A percentile compares a stretch with the other conserved stretches of the same genome.
phyloP scores from a whole-genome alignment of 2,797 vertebrate genomes.

The Liparis tanakae region DNA sequence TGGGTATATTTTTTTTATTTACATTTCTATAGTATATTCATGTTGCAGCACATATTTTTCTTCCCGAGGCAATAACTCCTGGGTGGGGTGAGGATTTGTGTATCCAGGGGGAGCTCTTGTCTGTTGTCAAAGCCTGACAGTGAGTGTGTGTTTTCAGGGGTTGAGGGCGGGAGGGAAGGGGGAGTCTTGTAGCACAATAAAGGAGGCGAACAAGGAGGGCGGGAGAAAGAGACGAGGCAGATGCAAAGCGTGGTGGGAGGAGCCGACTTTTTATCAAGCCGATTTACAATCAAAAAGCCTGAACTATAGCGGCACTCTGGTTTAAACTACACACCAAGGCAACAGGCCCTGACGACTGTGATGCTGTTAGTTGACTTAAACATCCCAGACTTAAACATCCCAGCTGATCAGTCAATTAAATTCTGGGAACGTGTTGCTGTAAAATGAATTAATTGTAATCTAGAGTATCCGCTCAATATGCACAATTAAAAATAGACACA shows the following conservation, averaged over 20 bases:
- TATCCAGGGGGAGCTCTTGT: conserved; percentile 75
- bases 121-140: conserved; percentile 59
- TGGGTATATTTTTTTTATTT: background rate
- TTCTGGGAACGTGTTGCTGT: background rate
- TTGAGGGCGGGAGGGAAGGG: conserved; percentile 6
- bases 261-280: conserved; percentile 17
- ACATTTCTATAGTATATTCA: too few relatives aligned
- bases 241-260: conserved; percentile 40
- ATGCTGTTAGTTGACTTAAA: background rate
- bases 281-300: conserved; percentile 34
- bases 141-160: conserved; percentile 31
- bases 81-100: conserved; percentile 42
- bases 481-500: background rate
- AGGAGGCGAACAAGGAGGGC: conserved; percentile 26
- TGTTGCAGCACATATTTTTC: background rate
- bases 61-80: conserved; percentile 1
- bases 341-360: background rate
- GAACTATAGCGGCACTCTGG: background rate
- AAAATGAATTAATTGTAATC: background rate
- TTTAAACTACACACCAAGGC: background rate
- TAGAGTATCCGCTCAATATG: background rate
- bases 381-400: background rate
- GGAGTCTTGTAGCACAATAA: conserved; percentile 28
- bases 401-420: background rate
- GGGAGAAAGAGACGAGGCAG: conserved; percentile 26